These are phyloP conservation scores for Thumatha senex DNA, from an alignment of 2,888 invertebrate genomes.

Conservation along the genomic window DNA sequence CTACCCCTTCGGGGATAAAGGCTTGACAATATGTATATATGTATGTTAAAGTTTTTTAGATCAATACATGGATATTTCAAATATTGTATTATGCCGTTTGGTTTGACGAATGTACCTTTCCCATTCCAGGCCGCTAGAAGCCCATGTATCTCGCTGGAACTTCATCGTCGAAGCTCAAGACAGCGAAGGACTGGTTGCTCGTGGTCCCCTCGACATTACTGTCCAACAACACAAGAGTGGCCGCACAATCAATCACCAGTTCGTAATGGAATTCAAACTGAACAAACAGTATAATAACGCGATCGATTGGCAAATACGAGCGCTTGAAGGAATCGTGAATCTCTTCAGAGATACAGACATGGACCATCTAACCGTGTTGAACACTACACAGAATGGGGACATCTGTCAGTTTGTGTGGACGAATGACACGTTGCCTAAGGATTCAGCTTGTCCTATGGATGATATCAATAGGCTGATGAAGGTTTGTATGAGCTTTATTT, in stretches of 20 bases:
- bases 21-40: too few relatives aligned
- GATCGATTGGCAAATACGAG: slow-evolving; percentile 90
- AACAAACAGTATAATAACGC: slow-evolving; percentile 81
- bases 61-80: too few relatives aligned
- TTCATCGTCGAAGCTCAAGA: slow-evolving; percentile 92
- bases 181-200: slow-evolving; percentile 87
- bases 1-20: too few relatives aligned
- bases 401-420: slow-evolving; percentile 91
- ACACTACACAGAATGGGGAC: slow-evolving; percentile 83
- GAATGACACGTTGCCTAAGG: slow-evolving; percentile 92
- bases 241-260: slow-evolving; percentile 92
- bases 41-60: too few relatives aligned
- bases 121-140: slow-evolving; percentile 88
- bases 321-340: slow-evolving; percentile 82
- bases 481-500: slow-evolving; percentile 63
- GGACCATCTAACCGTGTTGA: slow-evolving; percentile 88
- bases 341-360: slow-evolving; percentile 85
- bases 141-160: slow-evolving; percentile 91
- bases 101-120: too few relatives aligned
- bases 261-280: slow-evolving; percentile 85
- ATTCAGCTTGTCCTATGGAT: slow-evolving; percentile 88
- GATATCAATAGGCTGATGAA: slow-evolving; percentile 87
- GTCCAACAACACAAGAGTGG: slow-evolving; percentile 92
- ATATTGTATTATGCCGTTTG: too few relatives aligned
- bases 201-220: slow-evolving; percentile 89